phyloP scores from a whole-genome alignment of 2,113 vertebrate species.

The Amblyornis subalaris region DNA sequence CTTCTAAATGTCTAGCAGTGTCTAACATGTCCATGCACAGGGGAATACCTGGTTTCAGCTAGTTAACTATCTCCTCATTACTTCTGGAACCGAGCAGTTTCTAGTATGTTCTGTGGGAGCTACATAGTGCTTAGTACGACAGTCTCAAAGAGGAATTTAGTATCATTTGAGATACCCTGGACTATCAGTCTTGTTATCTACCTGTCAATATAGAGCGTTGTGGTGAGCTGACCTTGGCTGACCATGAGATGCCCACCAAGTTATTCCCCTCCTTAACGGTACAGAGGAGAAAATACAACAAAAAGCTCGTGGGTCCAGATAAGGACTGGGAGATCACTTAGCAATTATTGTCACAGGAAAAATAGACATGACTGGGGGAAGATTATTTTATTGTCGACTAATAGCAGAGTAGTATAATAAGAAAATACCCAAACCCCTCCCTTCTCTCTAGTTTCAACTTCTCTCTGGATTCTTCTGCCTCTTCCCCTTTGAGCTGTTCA shows the following conservation, averaged over 20 bases:
- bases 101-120: neutral
- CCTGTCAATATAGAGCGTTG: neutral
- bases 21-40: neutral
- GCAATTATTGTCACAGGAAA: neutral
- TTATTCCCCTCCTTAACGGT: neutral
- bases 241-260: neutral
- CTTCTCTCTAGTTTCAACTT: neutral
- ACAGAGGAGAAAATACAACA: neutral
- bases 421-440: neutral
- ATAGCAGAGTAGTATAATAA: neutral
- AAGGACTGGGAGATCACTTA: neutral
- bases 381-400: neutral
- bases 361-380: neutral
- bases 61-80: neutral
- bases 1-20: neutral
- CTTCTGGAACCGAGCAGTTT: neutral
- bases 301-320: neutral
- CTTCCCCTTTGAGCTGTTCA: rapidly evolving
- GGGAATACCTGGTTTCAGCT: neutral
- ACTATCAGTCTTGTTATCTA: neutral
- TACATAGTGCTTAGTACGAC: neutral
- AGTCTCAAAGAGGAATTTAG: neutral
- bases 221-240: neutral
- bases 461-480: neutral
- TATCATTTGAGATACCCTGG: neutral